Evolutionary conservation across 2,888 invertebrate genomes (phyloP), one percentile per base, ranked within the genome.

Genomic region (Tinea pellionella): DNA sequence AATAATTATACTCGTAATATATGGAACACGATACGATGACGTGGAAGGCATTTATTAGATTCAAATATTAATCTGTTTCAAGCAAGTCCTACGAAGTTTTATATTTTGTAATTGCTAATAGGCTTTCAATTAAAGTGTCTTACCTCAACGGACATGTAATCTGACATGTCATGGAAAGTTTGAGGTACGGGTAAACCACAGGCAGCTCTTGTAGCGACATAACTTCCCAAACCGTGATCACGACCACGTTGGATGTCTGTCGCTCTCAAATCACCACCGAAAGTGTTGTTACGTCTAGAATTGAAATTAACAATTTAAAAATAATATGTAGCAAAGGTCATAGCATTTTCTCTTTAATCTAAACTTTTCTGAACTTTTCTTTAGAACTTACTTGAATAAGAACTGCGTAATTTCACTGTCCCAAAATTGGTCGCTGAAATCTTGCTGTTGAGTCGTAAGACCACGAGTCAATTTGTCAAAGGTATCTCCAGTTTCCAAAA

Each of bases 171-270:
- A 37, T 90, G 76, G 89, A 95, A 96, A 0, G 77, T 78, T 18
- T 79, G 78, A 0, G 94, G 95, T 56, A 90, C 90, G 0, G 89
- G 88, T 9, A 95, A 77, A 0, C 94, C 93, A 69, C 95, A 95
- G 64, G 92, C 92, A 9, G 91, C 90, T 61, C 98, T 89, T 69
- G 92, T 92, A 61, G 92, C 90, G 62, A 93, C 92, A 77, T 96
- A 96, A 0, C 91, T 90, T 3, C 93, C 94, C 32, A 96, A 81
- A 11, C 94, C 96, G 69, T 96, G 96, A 75, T 96, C 96, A 58
- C 96, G 90, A 64, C 94, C 94, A 63, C 96, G 90, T 73, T 96
- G 96, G 63, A 96, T 92, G 70, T 96, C 96, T 32, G 92, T 90
- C 0, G 96, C 92, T 51, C 94, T 90, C 62, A 96, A 82, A 76